Evolutionary conservation across 2,113 vertebrate species (phyloP).

Genomic region (Muntiacus muntjak): DNA sequence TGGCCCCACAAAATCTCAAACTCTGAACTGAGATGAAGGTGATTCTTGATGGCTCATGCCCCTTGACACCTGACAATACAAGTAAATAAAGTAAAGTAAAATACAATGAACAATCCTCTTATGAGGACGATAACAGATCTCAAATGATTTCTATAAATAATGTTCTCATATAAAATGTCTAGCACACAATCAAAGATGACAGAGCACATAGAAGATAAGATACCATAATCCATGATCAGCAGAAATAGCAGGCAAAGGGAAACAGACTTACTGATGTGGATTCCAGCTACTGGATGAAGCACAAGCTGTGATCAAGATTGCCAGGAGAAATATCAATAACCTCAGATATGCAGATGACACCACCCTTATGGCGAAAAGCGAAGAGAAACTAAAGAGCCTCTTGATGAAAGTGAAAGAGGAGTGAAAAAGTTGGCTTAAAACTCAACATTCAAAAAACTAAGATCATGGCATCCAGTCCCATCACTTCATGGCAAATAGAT

Average conservation of each 20-base stretch:
- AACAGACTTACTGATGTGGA: background rate
- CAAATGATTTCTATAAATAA: background rate
- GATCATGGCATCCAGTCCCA: background rate
- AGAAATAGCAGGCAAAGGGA: background rate
- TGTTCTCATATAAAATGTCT: background rate
- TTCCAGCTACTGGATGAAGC: background rate
- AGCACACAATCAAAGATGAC: background rate
- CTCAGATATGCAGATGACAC: background rate
- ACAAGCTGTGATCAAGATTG: background rate
- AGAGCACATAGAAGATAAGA: background rate
- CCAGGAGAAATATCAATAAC: background rate
- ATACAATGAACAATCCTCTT: background rate
- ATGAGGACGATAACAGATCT: background rate
- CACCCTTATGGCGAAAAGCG: fast-evolving
- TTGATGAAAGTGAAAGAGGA: background rate
- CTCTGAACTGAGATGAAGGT: background rate
- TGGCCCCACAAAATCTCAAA: background rate
- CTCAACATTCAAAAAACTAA: background rate
- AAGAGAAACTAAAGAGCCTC: background rate
- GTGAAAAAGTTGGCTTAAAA: background rate
- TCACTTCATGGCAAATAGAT: background rate
- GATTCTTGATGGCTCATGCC: background rate
- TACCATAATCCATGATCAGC: background rate
- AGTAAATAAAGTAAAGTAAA: background rate
- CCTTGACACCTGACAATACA: background rate